These are phyloP conservation scores for Theretra japonica DNA, from an alignment of 2,888 invertebrate genomes.

Conservation along the genomic window DNA sequence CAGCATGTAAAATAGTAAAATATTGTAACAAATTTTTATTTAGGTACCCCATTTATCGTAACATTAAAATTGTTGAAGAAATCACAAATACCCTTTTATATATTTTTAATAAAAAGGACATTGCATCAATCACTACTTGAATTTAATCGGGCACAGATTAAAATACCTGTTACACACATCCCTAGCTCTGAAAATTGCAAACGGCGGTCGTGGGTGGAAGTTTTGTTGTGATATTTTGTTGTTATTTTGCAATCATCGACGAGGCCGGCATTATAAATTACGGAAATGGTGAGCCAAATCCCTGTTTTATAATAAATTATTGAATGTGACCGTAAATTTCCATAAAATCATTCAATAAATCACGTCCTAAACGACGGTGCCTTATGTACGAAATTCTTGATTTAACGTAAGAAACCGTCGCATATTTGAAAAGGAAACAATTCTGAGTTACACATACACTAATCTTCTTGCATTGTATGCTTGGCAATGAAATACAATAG, in stretches of 20 bases:
- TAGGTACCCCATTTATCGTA: too few species aligned
- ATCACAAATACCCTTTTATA: neutral
- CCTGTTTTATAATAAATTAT: neutral
- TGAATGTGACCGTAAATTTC: neutral
- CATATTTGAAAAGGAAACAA: conserved; percentile 18
- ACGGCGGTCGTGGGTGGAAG: conserved; percentile 67
- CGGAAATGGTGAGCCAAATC: conserved; percentile 64
- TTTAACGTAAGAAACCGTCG: conserved; percentile 7
- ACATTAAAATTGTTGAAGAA: too few species aligned
- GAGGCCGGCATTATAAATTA: conserved; percentile 53
- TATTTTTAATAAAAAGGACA: neutral
- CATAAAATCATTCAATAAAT: neutral
- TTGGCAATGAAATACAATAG: neutral
- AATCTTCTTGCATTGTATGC: neutral
- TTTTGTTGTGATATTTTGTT: conserved; percentile 75
- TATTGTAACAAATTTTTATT: too few species aligned
- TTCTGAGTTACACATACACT: neutral
- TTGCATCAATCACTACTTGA: neutral
- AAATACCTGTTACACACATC: conserved; percentile 39
- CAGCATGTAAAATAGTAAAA: too few species aligned
- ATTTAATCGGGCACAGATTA: neutral
- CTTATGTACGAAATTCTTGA: conserved; percentile 3
- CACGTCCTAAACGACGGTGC: neutral
- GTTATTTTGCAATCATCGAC: conserved; percentile 56
- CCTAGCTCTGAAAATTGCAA: conserved; percentile 63